Percentiles rank a stretch among this genome's conserved stretches.
These are phyloP conservation scores for Leptatherina wallacei DNA, from an alignment of 2,797 vertebrate genomes.

Conservation along the genomic window DNA sequence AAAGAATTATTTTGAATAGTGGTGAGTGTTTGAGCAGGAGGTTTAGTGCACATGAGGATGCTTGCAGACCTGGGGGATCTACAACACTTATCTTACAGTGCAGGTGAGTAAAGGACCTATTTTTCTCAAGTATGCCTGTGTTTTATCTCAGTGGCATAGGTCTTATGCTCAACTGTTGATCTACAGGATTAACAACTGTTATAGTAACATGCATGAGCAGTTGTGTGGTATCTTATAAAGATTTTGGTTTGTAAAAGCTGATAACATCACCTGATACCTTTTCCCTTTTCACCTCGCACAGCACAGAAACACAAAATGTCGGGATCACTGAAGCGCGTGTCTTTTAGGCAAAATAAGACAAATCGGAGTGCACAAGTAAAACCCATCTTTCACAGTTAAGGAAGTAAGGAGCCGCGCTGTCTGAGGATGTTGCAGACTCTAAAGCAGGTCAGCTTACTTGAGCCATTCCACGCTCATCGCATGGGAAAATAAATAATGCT, in stretches of 20 bases:
- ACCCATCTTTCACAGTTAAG: slow-evolving; percentile 17
- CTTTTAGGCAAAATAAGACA: not conserved
- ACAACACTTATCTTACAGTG: too few relatives aligned
- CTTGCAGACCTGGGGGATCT: too few relatives aligned
- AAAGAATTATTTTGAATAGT: too few relatives aligned
- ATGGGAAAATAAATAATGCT: slow-evolving; percentile 46
- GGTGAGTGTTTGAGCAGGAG: too few relatives aligned
- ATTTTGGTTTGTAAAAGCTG: not conserved
- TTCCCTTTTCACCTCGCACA: not conserved
- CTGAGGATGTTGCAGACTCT: slow-evolving; percentile 45
- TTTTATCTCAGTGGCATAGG: too few relatives aligned
- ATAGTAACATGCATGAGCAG: not conserved
- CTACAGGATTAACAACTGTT: not conserved
- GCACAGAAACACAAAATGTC: not conserved
- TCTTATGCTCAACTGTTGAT: too few relatives aligned
- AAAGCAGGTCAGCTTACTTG: slow-evolving; percentile 38
- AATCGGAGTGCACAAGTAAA: not conserved
- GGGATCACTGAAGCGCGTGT: not conserved
- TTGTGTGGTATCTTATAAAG: not conserved
- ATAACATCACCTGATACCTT: not conserved
- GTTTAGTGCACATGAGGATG: too few relatives aligned
- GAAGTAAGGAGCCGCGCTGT: slow-evolving; percentile 26
- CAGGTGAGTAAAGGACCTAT: too few relatives aligned
- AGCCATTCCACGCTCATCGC: slow-evolving; percentile 30
- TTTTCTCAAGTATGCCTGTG: too few relatives aligned